Evolutionary conservation across 2,113 vertebrate species (phyloP).

Genomic region (Pipra filicauda): DNA sequence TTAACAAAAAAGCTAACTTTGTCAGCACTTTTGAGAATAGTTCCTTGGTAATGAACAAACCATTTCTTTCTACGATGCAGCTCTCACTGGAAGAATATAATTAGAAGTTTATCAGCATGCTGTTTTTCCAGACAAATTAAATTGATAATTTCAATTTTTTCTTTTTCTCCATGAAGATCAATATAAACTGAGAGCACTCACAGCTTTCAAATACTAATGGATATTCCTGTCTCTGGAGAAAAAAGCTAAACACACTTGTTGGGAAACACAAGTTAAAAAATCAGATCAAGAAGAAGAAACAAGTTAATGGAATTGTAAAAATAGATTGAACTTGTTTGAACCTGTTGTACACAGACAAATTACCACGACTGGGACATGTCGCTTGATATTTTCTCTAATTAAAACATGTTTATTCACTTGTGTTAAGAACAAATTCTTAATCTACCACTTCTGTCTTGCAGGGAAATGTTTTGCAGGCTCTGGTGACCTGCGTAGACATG

Average conservation of each 20-base stretch:
- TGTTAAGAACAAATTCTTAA: neutral
- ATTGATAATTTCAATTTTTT: neutral
- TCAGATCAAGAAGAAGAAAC: neutral
- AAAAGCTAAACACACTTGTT: neutral
- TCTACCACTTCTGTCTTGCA: constrained; percentile 1
- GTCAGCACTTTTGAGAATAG: neutral
- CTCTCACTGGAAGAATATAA: neutral
- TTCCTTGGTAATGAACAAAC: neutral
- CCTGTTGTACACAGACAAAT: neutral
- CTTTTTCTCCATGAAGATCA: neutral
- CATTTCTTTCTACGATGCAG: neutral
- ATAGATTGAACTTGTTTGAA: neutral
- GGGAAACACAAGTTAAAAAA: neutral
- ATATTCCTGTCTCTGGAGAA: neutral
- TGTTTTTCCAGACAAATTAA: neutral
- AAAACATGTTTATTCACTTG: neutral
- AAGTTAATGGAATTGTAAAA: neutral
- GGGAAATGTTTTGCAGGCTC: constrained; percentile 92
- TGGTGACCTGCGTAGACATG: constrained; percentile 90
- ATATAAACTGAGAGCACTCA: neutral
- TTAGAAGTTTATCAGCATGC: neutral
- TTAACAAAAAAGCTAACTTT: neutral
- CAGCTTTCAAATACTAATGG: neutral
- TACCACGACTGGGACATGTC: neutral
- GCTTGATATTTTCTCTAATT: neutral